Percentiles rank a stretch among this genome's conserved stretches.
Evolutionary conservation across 2,888 invertebrate genomes (phyloP).

Genomic region (Cephalotes varians): DNA sequence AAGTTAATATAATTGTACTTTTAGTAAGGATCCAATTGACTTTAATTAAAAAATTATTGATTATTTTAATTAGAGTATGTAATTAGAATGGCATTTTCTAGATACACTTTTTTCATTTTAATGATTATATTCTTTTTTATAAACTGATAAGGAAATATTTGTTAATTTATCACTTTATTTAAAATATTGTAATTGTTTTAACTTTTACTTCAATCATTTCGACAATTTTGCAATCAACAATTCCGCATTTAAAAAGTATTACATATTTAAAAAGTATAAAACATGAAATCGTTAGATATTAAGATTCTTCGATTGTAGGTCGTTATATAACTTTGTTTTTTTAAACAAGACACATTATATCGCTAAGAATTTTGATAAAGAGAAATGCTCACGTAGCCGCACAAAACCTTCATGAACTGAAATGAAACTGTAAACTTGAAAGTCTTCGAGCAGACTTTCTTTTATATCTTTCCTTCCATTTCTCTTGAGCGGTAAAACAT

Average conservation of each 20-base stretch:
- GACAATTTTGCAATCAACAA: neutral
- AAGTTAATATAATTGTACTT: neutral
- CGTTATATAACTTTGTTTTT: neutral
- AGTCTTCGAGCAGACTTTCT: slow-evolving; percentile 63
- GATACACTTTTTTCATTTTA: neutral
- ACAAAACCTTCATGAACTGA: slow-evolving; percentile 3
- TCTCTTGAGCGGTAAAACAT: neutral
- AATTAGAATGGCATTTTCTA: neutral
- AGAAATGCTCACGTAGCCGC: neutral
- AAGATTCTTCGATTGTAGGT: neutral
- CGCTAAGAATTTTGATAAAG: neutral
- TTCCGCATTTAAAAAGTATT: no score
- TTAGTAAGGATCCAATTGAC: neutral
- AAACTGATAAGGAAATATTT: neutral
- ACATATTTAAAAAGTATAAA: neutral
- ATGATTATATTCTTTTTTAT: neutral
- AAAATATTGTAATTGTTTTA: slow-evolving; percentile 1
- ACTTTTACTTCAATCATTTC: neutral
- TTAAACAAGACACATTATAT: neutral
- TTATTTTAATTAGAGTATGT: slow-evolving; percentile 5
- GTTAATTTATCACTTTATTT: neutral
- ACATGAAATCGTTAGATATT: neutral
- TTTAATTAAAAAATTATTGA: slow-evolving; percentile 27
- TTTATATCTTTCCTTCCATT: slow-evolving; percentile 77
- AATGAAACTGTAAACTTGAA: slow-evolving; percentile 54